These are phyloP conservation scores for Willisornis vidua DNA, from an alignment of 2,113 vertebrate genomes.

Conservation along the genomic window DNA sequence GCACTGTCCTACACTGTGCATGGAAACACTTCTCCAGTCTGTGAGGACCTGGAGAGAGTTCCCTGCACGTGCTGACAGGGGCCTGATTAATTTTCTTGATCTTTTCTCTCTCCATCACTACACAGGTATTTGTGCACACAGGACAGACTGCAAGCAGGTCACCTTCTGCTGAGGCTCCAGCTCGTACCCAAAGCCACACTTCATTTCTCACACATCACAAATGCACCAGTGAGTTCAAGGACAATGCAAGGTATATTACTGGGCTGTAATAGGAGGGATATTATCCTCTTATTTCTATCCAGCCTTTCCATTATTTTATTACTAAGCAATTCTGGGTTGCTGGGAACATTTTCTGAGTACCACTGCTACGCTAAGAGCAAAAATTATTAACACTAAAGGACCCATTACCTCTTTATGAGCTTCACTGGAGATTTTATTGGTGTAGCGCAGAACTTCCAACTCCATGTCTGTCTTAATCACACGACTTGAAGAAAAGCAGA, in stretches of 20 bases:
- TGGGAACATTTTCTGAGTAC: slow-evolving; percentile 52
- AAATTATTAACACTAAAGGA: slow-evolving; percentile 57
- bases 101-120: not conserved
- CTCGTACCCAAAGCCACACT: not conserved
- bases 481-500: slow-evolving; percentile 78
- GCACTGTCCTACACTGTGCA: not conserved
- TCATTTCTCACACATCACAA: slow-evolving; percentile 19
- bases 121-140: not conserved
- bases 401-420: slow-evolving; percentile 92
- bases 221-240: slow-evolving; percentile 40
- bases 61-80: not conserved
- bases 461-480: slow-evolving; percentile 96
- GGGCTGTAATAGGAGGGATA: slow-evolving; percentile 35
- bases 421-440: slow-evolving; percentile 95
- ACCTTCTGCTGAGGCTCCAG: not conserved
- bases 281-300: slow-evolving; percentile 53
- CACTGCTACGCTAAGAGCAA: slow-evolving; percentile 28
- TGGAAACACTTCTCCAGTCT: not conserved
- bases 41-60: not conserved
- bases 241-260: slow-evolving; percentile 36
- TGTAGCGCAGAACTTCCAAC: slow-evolving; percentile 94
- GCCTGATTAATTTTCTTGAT: not conserved
- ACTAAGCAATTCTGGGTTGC: slow-evolving; percentile 26
- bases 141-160: not conserved
- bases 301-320: slow-evolving; percentile 62